Conservation (phyloP, 2,797 vertebrate genomes). For the Pelochelys cantorii region DNA sequence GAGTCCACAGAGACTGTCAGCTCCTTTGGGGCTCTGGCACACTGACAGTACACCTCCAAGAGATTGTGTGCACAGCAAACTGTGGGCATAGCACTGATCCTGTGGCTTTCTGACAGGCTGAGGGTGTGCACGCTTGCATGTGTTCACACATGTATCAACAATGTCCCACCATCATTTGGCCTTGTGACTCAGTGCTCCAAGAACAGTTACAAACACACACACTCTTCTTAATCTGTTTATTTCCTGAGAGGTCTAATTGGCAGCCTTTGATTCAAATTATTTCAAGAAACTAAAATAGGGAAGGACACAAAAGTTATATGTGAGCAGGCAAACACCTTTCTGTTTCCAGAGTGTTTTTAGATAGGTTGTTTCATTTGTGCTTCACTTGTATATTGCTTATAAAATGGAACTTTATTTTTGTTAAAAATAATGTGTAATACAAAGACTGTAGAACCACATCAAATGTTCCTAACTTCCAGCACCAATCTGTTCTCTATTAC, state of each 20-base stretch:
- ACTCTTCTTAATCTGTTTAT: constrained; percentile 38
- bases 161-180: not conserved
- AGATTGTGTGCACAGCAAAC: not conserved
- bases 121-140: not conserved
- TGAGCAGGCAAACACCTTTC: constrained; percentile 55
- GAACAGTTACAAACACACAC: constrained; percentile 29
- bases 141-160: not conserved
- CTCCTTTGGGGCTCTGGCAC: not conserved
- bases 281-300: constrained; percentile 11
- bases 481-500: constrained; percentile 72
- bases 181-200: not conserved
- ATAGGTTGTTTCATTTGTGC: constrained; percentile 47
- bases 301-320: constrained; percentile 28
- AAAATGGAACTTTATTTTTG: constrained; percentile 64
- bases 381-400: constrained; percentile 65
- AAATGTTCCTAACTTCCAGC: constrained; percentile 64
- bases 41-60: not conserved
- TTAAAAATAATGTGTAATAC: constrained; percentile 65
- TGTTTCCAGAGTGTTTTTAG: constrained; percentile 59
- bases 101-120: not conserved
- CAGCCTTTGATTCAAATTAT: constrained; percentile 50
- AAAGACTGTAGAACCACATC: constrained; percentile 67
- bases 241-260: constrained; percentile 38
- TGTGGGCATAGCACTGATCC: not conserved
- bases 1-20: too few relatives aligned